Conservation (phyloP, 2,797 vertebrate species). For the Anabas testudineus region DNA sequence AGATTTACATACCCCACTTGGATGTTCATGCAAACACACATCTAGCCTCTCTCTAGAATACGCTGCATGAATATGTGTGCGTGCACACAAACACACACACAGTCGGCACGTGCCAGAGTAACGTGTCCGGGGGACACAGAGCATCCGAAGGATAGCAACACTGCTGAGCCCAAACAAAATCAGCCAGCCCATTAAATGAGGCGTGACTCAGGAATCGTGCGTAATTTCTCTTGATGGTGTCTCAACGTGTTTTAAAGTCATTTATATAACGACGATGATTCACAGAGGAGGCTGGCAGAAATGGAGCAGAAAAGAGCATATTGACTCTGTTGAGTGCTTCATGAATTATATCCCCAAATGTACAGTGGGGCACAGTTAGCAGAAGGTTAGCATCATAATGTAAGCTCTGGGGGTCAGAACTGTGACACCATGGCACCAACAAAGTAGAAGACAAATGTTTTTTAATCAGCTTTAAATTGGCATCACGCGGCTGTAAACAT, state of each 20-base stretch:
- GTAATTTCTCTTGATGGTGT: slow-evolving; percentile 80
- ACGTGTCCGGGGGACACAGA: slow-evolving; percentile 60
- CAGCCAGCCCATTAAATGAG: slow-evolving; percentile 74
- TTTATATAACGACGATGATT: slow-evolving; percentile 80
- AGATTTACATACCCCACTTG: slow-evolving; percentile 51
- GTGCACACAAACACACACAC: slow-evolving; percentile 15
- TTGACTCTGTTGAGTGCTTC: slow-evolving; percentile 66
- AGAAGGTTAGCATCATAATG: slow-evolving; percentile 61
- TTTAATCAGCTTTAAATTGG: slow-evolving; percentile 33
- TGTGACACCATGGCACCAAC: slow-evolving; percentile 43
- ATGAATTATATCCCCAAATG: slow-evolving; percentile 58
- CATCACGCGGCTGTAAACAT: slow-evolving; percentile 19
- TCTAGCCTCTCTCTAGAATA: slow-evolving; percentile 23
- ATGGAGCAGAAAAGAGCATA: slow-evolving; percentile 79
- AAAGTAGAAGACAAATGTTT: slow-evolving; percentile 18
- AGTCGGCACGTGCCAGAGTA: slow-evolving; percentile 38
- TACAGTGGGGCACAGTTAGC: slow-evolving; percentile 57
- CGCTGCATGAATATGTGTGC: slow-evolving; percentile 1
- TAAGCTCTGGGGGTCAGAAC: slow-evolving; percentile 46
- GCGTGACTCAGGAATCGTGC: slow-evolving; percentile 72
- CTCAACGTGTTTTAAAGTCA: slow-evolving; percentile 78
- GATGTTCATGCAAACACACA: slow-evolving; percentile 49
- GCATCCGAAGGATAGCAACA: slow-evolving; percentile 62
- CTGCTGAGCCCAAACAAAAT: slow-evolving; percentile 79
- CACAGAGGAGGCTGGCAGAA: slow-evolving; percentile 71